Conservation (phyloP, 2,888 invertebrate genomes). For the Pristionchus fissidentatus region DNA sequence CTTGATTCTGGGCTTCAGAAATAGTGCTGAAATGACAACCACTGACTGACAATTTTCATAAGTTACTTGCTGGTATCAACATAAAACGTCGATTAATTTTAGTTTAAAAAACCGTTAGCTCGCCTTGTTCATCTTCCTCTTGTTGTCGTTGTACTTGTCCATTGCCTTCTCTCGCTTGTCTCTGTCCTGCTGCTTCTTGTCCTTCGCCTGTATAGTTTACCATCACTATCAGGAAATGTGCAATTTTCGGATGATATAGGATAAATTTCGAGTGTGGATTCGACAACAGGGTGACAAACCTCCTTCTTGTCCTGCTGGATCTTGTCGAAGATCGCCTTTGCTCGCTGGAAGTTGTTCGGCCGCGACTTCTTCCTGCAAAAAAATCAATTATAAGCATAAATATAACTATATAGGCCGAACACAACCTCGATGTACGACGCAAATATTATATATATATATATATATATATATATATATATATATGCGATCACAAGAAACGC, state of each 20-base stretch:
- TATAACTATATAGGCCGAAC: not conserved
- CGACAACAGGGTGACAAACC: not conserved
- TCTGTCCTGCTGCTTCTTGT: conserved; percentile 34
- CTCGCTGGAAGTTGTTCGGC: conserved; percentile 48
- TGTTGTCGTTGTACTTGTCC: conserved; percentile 56
- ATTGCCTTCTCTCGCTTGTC: conserved; percentile 55
- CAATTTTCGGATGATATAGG: too few relatives aligned
- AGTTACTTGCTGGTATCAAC: too few relatives aligned
- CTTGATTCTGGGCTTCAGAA: not conserved
- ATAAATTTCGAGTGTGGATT: too few relatives aligned
- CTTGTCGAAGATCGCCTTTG: conserved; percentile 45
- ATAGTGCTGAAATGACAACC: not conserved
- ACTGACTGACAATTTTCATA: not conserved
- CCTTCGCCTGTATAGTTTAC: too few relatives aligned
- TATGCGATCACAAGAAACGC: too few relatives aligned
- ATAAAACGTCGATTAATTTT: too few relatives aligned
- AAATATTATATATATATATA: too few relatives aligned
- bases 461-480: too few relatives aligned
- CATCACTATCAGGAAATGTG: not conserved
- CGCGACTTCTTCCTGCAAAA: conserved; percentile 45
- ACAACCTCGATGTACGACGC: too few relatives aligned
- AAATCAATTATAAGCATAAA: not conserved
- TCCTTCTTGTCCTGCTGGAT: conserved; percentile 34
- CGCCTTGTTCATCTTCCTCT: conserved; percentile 65
- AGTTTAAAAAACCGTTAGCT: too few relatives aligned